These are phyloP conservation scores for Garrulus glandarius DNA, from an alignment of 2,797 vertebrate genomes.

Conservation along the genomic window DNA sequence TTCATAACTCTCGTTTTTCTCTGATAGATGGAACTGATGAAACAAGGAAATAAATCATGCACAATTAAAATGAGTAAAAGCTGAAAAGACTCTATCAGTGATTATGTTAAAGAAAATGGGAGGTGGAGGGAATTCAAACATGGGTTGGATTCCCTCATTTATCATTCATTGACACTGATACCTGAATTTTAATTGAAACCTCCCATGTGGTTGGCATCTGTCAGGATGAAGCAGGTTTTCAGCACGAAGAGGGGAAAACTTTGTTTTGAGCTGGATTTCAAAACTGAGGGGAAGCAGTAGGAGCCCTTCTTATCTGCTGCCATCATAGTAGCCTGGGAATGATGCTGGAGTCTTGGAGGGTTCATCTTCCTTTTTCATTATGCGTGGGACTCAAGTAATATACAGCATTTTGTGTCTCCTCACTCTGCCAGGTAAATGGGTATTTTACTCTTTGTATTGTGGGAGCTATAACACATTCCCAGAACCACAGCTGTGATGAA, in stretches of 20 bases:
- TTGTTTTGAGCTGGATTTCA: background rate
- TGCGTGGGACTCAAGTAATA: background rate
- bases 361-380: background rate
- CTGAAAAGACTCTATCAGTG: conserved; percentile 66
- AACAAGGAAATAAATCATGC: conserved; percentile 70
- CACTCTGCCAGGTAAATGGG: background rate
- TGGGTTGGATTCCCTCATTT: conserved; percentile 54
- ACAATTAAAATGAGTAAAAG: conserved; percentile 72
- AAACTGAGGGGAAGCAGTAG: background rate
- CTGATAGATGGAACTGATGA: conserved; percentile 67
- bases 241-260: background rate
- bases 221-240: background rate
- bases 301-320: background rate
- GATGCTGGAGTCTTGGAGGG: background rate
- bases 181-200: conserved; percentile 44
- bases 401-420: background rate
- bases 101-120: conserved; percentile 58
- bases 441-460: background rate
- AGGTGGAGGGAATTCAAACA: conserved; percentile 23
- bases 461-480: background rate
- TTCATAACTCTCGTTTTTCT: conserved; percentile 59
- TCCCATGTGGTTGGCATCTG: conserved; percentile 34
- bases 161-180: conserved; percentile 62
- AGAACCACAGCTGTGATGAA: background rate
- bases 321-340: background rate